phyloP scores from a whole-genome alignment of 2,888 invertebrate species.

The Noctua janthina region DNA sequence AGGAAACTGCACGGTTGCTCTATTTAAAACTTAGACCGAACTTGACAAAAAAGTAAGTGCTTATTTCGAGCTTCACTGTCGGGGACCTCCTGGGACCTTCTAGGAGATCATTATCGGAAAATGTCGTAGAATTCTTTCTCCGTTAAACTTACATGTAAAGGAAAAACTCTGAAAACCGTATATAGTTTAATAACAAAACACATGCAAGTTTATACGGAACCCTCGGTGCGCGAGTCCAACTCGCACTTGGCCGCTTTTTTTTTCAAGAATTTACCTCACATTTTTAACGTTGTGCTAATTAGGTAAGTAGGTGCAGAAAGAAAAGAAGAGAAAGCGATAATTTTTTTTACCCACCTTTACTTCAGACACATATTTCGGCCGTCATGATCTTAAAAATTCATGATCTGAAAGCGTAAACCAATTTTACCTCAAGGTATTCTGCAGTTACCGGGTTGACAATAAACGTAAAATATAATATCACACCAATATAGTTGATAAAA shows the following conservation, averaged over 20 bases:
- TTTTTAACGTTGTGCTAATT: not conserved
- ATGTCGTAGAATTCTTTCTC: not conserved
- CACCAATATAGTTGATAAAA: not conserved
- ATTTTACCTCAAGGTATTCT: not conserved
- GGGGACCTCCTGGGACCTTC: too few relatives aligned
- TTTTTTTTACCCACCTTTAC: not conserved
- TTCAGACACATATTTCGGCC: too few relatives aligned
- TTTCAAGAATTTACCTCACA: not conserved
- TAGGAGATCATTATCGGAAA: slow-evolving; percentile 11
- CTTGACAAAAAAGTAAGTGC: not conserved
- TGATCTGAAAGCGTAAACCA: not conserved
- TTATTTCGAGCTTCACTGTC: not conserved
- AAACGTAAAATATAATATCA: not conserved
- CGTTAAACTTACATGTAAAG: too few relatives aligned
- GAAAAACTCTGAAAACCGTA: too few relatives aligned
- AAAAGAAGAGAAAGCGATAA: not conserved
- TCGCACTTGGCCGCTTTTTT: too few relatives aligned
- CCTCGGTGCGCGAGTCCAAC: too few relatives aligned
- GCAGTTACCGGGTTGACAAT: not conserved
- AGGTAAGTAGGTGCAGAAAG: not conserved
- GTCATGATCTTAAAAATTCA: too few relatives aligned
- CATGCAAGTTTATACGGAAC: too few relatives aligned
- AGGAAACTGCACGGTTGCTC: slow-evolving; percentile 4
- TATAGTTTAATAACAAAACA: too few relatives aligned
- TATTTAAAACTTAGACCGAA: not conserved